Base-by-base conservation (phyloP, 1,140 invertebrate species). In the Temnothorax curvispinosus region DNA sequence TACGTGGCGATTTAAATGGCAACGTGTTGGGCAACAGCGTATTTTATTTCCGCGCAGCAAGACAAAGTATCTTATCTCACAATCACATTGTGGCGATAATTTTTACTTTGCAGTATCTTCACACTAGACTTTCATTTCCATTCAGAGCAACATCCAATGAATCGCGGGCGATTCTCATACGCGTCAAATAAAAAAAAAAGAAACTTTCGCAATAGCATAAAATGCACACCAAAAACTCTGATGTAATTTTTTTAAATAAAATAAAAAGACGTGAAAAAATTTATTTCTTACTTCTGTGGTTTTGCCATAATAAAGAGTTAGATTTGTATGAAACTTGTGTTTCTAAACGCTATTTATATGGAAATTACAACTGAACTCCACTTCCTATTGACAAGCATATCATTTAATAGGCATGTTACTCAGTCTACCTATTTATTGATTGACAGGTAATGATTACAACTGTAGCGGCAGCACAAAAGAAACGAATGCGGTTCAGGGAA, bases 1-100 rank as follows among this genome's bases (percentile, higher is more conserved):
- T 72, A 38, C 41, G 41, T 47, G 69, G 56, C 47, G 80, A 84
- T 84, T 84, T 84, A 84, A 84, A 84, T 75, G 67, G 52, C 69
- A 44, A 47, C 38, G 13, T 21, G 32, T 13, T 65, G 60, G 44
- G 77, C 27, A 75, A 58, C 15, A 27, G 41, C n/a, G 35, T 35
- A 58, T 56, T 35, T 67, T 67, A 50, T 67, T 67, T 80, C 47
- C 50, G 64, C 21, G 64, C 65, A 13, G 11, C 35, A 44, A 54
- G 4, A 41, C 35, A 72, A 72, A 35, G n/a, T 21, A 13, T 32
- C 18, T 82, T 58, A n/a, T 74, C 18, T 27, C n/a, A 13, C n/a
- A n/a, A n/a, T 54, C 3, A 11, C n/a, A 47, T 56, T 54, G 8
- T 41, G 13, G 3, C 11, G 41, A 76, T 50, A 65, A 54, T 35